phyloP scores from a whole-genome alignment of 2,888 invertebrate species.

The Cheilosia pagana region DNA sequence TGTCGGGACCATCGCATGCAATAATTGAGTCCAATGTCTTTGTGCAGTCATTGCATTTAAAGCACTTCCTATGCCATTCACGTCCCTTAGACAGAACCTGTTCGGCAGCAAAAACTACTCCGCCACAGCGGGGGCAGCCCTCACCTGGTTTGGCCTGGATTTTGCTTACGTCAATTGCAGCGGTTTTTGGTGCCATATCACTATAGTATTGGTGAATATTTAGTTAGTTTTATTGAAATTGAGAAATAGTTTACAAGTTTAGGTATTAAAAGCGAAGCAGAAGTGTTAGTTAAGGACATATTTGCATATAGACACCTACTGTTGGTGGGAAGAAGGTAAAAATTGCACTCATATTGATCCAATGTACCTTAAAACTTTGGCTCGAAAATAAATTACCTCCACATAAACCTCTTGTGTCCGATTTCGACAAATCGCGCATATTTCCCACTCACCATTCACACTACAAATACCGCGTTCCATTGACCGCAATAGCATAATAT shows the following conservation, averaged over 20 bases:
- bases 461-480: no score
- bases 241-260: background rate
- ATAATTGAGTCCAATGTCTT: slow-evolving; percentile 98
- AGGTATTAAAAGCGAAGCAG: background rate
- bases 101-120: slow-evolving; percentile 96
- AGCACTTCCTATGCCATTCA: slow-evolving; percentile 97
- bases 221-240: background rate
- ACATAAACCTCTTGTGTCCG: no score
- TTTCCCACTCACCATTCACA: no score
- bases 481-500: no score
- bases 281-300: no score
- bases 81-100: slow-evolving; percentile 95
- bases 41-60: slow-evolving; percentile 95
- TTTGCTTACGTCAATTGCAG: slow-evolving; percentile 90
- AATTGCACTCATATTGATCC: no score
- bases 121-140: slow-evolving; percentile 95
- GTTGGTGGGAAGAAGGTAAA: no score
- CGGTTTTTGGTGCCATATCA: slow-evolving; percentile 89
- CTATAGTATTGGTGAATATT: slow-evolving; percentile 82
- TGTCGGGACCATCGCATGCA: slow-evolving; percentile 96
- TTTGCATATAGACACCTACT: no score
- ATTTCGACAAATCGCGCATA: no score
- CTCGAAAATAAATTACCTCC: no score
- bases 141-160: slow-evolving; percentile 93
- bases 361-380: no score